Base-by-base conservation (phyloP, 2,113 vertebrate genomes). In the Larimichthys polyactis region DNA sequence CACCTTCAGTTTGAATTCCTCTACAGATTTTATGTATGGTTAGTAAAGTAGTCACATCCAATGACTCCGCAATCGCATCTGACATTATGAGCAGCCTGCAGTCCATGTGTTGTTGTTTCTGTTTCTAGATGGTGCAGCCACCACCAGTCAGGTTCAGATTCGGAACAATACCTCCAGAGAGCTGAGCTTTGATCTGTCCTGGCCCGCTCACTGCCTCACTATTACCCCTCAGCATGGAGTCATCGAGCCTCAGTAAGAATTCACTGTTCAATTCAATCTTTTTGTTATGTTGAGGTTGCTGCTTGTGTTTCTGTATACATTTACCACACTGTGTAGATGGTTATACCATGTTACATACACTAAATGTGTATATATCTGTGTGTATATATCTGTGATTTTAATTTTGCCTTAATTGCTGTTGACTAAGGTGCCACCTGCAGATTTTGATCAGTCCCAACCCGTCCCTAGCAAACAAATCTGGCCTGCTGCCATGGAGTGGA, bases 151-250 rank as follows among this genome's bases (percentile, higher is more conserved):
- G 27, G 92, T 97, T 73, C 93, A 95, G 73, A 95, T 99, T 68
- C 67, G 90, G 71, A 99, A 99, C 92, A 93, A 90, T 32, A 96
- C 96, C 7, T 85, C 74, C 9, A 95, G 90, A 75, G 86, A 83
- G 15, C 83, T 99, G 91, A 92, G 88, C 57, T 99, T 98, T 94
- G 97, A 99, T 66, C 88, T 99, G 51, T 98, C 96, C 2, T 99
- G 98, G 98, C 98, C 98, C 3, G 97, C 97, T 65, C 97, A 98
- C 86, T 99, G 97, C 81, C 96, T 99, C 64, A 99, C 97, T 22
- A 90, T 99, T 89, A 99, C 97, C 7, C 98, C 98, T 27, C 97
- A 99, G 44, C 96, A 96, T 58, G 98, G 98, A 82, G 74, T 91
- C 72, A 89, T 99, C 3, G 93, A 96, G 52, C 96, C 98, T 62